Percentiles rank a stretch among this genome's conserved stretches.
These are phyloP conservation scores for Iguana delicatissima DNA, from an alignment of 2,797 vertebrate species.

Conservation along the genomic window DNA sequence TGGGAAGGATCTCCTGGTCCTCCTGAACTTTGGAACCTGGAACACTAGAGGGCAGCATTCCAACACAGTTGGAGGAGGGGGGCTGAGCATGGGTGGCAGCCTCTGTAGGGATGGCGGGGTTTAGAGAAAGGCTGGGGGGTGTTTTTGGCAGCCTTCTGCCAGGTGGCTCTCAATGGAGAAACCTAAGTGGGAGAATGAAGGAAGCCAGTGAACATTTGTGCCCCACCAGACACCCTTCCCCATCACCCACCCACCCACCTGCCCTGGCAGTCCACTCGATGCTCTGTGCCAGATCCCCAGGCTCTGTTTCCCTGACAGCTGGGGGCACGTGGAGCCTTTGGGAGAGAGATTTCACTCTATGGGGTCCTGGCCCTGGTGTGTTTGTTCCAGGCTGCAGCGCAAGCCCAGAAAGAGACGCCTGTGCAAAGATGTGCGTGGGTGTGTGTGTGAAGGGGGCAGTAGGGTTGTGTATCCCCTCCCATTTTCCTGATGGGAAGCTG, in stretches of 20 bases:
- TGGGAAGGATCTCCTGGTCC: too few species aligned
- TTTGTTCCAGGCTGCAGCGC: background rate
- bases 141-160: background rate
- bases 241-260: too few species aligned
- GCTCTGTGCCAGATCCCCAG: background rate
- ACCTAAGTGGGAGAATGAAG: background rate
- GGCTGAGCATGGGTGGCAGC: too few species aligned
- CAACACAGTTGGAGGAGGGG: slow-evolving; percentile 61
- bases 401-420: background rate
- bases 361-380: background rate
- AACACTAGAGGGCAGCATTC: slow-evolving; percentile 80
- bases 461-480: background rate
- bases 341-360: too few species aligned
- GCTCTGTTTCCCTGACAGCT: background rate
- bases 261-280: too few species aligned
- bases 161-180: too few species aligned
- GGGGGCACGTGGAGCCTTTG: too few species aligned
- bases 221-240: background rate
- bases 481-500: background rate
- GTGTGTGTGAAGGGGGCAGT: background rate
- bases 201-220: background rate
- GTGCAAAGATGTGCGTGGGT: background rate
- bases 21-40: background rate
- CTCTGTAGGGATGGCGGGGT: too few species aligned
- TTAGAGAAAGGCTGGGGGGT: slow-evolving; percentile 14